Conservation (phyloP, 2,797 vertebrate genomes). For the Psittacula derbiana region DNA sequence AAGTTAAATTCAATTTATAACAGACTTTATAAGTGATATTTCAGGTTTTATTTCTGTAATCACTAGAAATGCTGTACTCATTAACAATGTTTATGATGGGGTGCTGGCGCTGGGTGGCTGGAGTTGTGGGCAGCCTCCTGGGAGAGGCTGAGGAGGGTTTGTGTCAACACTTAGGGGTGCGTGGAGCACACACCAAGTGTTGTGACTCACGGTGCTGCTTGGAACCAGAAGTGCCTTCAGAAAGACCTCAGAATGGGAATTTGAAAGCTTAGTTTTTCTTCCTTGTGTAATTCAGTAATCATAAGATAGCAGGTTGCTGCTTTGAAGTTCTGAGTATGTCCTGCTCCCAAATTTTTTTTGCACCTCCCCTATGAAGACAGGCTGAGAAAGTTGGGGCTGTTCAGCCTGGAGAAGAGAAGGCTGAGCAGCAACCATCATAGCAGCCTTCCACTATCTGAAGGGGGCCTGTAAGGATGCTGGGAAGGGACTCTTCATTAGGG, state of each 20-base stretch:
- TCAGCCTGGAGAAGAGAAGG: neutral
- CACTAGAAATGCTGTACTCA: neutral
- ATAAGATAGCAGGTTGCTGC: neutral
- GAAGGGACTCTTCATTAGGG: too few species aligned
- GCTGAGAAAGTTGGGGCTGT: neutral
- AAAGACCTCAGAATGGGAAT: neutral
- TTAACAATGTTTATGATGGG: fast-evolving
- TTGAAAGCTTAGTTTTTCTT: conserved; percentile 12
- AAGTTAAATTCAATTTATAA: neutral
- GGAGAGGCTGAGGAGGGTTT: neutral
- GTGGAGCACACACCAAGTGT: neutral
- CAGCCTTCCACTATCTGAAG: neutral
- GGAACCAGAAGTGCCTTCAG: conserved; percentile 19
- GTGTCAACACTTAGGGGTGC: neutral
- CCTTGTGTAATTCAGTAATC: conserved; percentile 16
- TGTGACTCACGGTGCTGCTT: neutral
- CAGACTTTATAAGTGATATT: neutral
- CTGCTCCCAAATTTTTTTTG: neutral
- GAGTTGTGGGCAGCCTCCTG: neutral
- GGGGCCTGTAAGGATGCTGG: neutral
- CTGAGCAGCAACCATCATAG: neutral
- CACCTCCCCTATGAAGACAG: neutral
- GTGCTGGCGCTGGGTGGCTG: fast-evolving
- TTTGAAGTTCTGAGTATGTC: neutral
- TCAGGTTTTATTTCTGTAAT: neutral